phyloP scores from a whole-genome alignment of 2,797 vertebrate species.

The Eulemur mongoz region DNA sequence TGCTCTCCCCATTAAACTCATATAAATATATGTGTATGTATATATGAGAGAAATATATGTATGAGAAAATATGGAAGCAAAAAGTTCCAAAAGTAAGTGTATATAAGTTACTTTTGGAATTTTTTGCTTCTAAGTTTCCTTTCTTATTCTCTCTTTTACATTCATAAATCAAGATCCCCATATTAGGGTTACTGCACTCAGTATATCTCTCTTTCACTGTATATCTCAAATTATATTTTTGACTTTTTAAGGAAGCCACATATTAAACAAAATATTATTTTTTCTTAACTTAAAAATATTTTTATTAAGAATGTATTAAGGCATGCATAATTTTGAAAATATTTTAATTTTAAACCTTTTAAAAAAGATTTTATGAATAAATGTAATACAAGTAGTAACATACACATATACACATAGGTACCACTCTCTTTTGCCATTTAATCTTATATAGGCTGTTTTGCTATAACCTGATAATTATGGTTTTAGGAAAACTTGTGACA shows the following conservation, averaged over 20 bases:
- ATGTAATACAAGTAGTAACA: neutral
- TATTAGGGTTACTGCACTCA: neutral
- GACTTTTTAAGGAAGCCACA: neutral
- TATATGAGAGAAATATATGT: neutral
- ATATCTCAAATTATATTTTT: neutral
- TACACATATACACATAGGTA: neutral
- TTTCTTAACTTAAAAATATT: conserved; percentile 39
- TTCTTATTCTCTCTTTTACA: neutral
- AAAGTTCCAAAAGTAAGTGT: neutral
- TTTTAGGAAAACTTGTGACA: neutral
- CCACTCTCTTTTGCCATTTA: neutral
- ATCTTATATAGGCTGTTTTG: neutral
- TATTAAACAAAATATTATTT: neutral
- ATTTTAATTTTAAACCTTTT: conserved; percentile 6
- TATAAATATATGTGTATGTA: neutral
- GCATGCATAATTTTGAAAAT: neutral
- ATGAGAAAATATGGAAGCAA: neutral
- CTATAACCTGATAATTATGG: neutral
- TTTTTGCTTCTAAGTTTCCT: conserved; percentile 32
- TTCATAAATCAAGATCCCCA: conserved; percentile 41
- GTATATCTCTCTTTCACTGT: neutral
- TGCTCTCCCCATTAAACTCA: neutral
- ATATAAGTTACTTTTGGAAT: conserved; percentile 45
- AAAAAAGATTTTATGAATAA: neutral
- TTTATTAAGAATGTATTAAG: conserved; percentile 51